phyloP scores from a whole-genome alignment of 2,797 vertebrate genomes.

The Sebastes aleutianus region DNA sequence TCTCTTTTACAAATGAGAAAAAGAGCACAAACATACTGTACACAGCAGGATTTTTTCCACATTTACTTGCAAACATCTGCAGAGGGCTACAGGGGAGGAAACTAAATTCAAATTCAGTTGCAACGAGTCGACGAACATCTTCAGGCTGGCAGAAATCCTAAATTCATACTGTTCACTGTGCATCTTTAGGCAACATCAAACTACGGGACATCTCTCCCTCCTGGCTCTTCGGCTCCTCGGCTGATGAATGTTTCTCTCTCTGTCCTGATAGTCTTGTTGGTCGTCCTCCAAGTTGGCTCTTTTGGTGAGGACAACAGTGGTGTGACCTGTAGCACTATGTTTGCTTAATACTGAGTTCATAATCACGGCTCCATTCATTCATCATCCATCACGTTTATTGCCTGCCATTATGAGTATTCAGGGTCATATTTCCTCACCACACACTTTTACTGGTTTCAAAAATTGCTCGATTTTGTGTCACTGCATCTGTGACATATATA shows the following conservation, averaged over 20 bases:
- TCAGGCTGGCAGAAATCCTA: background rate
- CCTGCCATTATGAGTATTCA: no score
- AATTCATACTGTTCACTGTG: background rate
- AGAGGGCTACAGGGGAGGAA: background rate
- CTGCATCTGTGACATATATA: no score
- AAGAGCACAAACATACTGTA: no score
- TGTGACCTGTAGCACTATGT: background rate
- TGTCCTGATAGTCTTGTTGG: background rate
- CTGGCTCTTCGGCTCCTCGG: background rate
- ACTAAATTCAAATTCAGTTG: background rate
- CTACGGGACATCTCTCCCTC: background rate
- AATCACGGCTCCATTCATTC: no score
- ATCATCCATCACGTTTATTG: no score
- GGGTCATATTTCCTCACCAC: no score
- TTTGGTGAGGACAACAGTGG: background rate
- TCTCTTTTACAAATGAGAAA: no score
- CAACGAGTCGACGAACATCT: background rate
- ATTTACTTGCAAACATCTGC: background rate
- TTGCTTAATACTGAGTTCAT: background rate
- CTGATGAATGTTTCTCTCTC: background rate
- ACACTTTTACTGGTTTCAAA: no score
- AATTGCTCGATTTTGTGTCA: no score
- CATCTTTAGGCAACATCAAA: background rate
- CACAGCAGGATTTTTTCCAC: background rate
- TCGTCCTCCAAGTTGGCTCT: background rate